These are phyloP conservation scores for Peromyscus californicus DNA, from an alignment of 2,113 vertebrate species.

Conservation along the genomic window DNA sequence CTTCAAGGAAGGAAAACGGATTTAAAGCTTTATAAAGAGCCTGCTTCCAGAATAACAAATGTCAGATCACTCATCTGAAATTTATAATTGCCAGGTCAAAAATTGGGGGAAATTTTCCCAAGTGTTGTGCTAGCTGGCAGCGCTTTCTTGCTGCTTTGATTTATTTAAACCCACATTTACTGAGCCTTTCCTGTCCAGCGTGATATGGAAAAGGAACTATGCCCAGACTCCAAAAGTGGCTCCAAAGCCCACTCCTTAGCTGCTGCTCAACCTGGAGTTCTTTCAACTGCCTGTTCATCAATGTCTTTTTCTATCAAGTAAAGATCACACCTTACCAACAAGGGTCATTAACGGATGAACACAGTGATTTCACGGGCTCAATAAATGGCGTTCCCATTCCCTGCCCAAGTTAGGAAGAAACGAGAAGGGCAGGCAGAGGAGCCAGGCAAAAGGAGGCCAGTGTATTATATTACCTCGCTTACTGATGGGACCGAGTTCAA, in stretches of 20 bases:
- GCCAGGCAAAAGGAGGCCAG: neutral
- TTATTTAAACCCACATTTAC: neutral
- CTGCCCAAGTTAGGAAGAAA: constrained; percentile 47
- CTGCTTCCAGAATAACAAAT: constrained; percentile 45
- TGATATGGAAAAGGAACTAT: neutral
- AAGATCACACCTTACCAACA: neutral
- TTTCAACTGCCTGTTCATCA: neutral
- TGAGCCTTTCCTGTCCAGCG: neutral
- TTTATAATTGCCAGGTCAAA: constrained; percentile 26
- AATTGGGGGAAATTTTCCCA: neutral
- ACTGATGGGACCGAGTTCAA: neutral
- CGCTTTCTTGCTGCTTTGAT: neutral
- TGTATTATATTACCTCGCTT: neutral
- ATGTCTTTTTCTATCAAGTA: constrained; percentile 46
- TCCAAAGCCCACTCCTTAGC: neutral
- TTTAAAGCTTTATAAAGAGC: neutral
- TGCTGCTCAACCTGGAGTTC: neutral
- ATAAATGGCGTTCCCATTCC: neutral
- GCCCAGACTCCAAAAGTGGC: neutral
- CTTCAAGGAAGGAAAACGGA: neutral
- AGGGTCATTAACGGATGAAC: neutral
- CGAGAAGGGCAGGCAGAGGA: neutral
- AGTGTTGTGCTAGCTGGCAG: neutral
- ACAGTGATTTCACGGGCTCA: neutral
- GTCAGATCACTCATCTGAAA: neutral